Percentiles rank a stretch among this genome's conserved stretches.
phyloP scores from a whole-genome alignment of 2,797 vertebrate species.

The Antennarius maculatus region DNA sequence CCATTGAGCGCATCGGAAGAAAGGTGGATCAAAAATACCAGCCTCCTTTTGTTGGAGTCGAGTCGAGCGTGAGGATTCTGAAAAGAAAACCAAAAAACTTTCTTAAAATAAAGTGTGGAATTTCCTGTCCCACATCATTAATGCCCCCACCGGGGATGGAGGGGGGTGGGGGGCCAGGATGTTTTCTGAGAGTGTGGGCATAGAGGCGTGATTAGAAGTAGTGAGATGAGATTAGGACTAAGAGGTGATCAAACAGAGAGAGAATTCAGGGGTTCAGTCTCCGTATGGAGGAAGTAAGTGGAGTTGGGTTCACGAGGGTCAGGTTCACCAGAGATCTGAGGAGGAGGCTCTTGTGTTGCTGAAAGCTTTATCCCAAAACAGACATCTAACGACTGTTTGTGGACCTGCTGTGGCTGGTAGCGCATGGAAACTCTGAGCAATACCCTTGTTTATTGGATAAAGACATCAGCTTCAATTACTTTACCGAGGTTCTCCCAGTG shows the following conservation, averaged over 20 bases:
- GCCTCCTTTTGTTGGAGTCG: constrained; percentile 53
- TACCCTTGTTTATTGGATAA: too few species aligned
- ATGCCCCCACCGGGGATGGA: constrained; percentile 24
- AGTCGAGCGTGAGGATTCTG: constrained; percentile 50
- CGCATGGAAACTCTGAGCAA: background rate
- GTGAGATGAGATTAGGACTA: constrained; percentile 37
- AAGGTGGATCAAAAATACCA: constrained; percentile 53
- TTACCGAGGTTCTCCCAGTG: background rate
- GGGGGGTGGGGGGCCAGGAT: constrained; percentile 9
- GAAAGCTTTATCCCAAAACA: too few species aligned
- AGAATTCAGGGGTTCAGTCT: constrained; percentile 25
- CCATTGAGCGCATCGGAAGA: constrained; percentile 45
- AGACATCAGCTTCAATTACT: background rate
- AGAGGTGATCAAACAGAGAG: constrained; percentile 58
- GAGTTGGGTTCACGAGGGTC: constrained; percentile 1
- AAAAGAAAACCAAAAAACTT: constrained; percentile 43
- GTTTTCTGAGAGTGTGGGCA: constrained; percentile 10
- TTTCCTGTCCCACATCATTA: constrained; percentile 58
- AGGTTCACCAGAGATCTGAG: constrained; percentile 26
- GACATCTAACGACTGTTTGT: background rate
- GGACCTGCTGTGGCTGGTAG: background rate
- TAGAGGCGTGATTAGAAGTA: constrained; percentile 8
- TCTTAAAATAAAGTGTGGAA: constrained; percentile 52
- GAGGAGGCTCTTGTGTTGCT: background rate
- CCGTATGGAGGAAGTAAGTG: background rate